Percentiles rank a stretch among this genome's conserved stretches.
Evolutionary conservation across 2,797 vertebrate genomes (phyloP).

Genomic region (Columba guinea): DNA sequence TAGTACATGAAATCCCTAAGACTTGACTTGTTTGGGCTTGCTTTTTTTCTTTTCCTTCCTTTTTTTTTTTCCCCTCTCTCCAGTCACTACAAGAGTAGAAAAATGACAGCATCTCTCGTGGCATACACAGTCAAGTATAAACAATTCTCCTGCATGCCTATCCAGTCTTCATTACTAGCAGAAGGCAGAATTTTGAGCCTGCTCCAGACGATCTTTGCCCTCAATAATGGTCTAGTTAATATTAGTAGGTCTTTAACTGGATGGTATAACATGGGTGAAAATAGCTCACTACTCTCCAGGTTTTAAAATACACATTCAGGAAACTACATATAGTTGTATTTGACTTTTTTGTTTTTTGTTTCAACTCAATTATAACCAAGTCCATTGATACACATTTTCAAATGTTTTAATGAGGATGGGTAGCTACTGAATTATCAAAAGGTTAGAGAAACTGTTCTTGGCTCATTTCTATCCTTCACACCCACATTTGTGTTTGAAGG

Average conservation of each 20-base stretch:
- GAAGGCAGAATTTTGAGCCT: background rate
- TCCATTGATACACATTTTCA: background rate
- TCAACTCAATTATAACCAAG: background rate
- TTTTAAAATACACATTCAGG: background rate
- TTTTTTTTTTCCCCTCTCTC: background rate
- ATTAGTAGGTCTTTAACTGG: background rate
- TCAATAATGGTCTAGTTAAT: background rate
- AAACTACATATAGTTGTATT: background rate
- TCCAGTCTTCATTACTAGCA: background rate
- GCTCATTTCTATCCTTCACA: background rate
- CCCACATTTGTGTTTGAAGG: background rate
- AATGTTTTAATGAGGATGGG: background rate
- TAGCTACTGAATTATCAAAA: background rate
- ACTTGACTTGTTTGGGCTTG: background rate
- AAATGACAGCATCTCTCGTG: background rate
- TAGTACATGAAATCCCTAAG: background rate
- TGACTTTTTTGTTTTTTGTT: background rate
- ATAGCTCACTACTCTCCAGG: background rate
- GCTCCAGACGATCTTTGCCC: background rate
- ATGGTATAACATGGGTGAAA: background rate
- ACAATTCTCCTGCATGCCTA: fast-evolving
- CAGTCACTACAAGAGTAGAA: background rate
- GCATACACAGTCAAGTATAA: background rate
- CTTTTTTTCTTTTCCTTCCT: too few species aligned
- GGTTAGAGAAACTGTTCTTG: background rate